phyloP scores from a whole-genome alignment of 2,113 vertebrate species.

The zebrafish (Danio rerio) region DNA sequence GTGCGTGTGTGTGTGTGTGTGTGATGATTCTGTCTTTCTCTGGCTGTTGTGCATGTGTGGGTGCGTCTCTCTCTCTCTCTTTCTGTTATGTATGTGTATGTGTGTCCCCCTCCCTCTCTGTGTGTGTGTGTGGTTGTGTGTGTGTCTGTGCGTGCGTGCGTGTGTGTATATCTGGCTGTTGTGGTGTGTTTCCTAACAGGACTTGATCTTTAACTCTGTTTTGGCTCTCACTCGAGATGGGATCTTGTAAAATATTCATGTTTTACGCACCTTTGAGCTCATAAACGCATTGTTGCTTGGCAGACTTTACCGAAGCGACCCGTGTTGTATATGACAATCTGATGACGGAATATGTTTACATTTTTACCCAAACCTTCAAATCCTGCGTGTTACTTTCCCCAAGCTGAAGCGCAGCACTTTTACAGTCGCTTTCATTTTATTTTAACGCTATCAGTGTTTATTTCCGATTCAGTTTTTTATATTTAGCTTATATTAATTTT shows the following conservation, averaged over 20 bases:
- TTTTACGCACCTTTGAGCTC: conserved; percentile 63
- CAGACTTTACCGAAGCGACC: neutral
- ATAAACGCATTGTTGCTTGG: conserved; percentile 61
- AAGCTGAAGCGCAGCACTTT: neutral
- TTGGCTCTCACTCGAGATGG: conserved; percentile 68
- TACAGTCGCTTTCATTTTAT: no score
- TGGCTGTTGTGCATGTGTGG: no score
- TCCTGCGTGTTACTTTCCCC: no score
- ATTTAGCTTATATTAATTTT: no score
- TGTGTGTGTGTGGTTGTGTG: conserved; percentile 44
- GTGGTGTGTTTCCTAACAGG: conserved; percentile 64
- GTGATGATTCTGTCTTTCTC: no score
- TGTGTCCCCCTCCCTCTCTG: conserved; percentile 59
- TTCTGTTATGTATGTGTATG: neutral
- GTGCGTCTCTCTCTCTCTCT: no score
- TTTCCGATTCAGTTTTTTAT: no score
- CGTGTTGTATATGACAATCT: conserved; percentile 1
- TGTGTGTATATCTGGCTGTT: conserved; percentile 63
- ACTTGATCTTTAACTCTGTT: conserved; percentile 65
- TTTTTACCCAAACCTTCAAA: no score
- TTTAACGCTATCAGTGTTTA: no score
- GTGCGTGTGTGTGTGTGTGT: no score
- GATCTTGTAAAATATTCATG: conserved; percentile 69
- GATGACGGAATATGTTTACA: neutral
- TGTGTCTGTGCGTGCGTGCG: no score